Evolutionary conservation across 1,140 invertebrate species (phyloP), one percentile per base, ranked within the genome.

Genomic region (Drosophila saltans): DNA sequence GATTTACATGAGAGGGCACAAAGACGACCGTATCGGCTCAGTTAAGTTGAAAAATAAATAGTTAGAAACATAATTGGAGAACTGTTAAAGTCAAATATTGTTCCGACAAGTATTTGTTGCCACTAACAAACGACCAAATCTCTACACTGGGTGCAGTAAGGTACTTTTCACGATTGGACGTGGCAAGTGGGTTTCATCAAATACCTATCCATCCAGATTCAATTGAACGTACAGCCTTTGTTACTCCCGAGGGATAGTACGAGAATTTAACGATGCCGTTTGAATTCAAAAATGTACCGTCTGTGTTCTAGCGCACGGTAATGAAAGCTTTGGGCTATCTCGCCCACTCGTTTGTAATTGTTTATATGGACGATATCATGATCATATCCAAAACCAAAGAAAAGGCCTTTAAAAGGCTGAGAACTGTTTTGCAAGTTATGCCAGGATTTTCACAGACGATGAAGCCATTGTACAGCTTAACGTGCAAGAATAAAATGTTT

Each of bases 341-440:
- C 30, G 26, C 40, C 7, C 24, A 26, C 33, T 59, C 41, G 16
- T 36, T 11, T 59, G 40, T 59, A 9, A 67, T 48, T 0, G 30
- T 67, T 11, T 59, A 67, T 16, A 60, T 58, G 64, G 39, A 66
- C n/a, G 55, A 66, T 10, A 52, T 67, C n/a, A 33, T 61, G 33
- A 36, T 61, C 16, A 16, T 16, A 16, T 16, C 16, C 16, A 16
- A 16, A 16, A 16, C 16, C 16, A 16, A 16, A 16, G 16, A 16
- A 16, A 16, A 16, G 16, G 16, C 16, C 16, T 16, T 16, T 16
- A 16, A 16, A 16, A 16, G 16, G 16, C 16, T 16, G 16, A 16
- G 16, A 16, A 16, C 16, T 16, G 16, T 16, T 16, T 16, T 16
- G 40, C 40, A 41, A 11, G 10, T 41, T 41, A 41, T 41, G 40